Evolutionary conservation across 2,797 vertebrate species (phyloP).

Genomic region (Protosalanx chinensis): DNA sequence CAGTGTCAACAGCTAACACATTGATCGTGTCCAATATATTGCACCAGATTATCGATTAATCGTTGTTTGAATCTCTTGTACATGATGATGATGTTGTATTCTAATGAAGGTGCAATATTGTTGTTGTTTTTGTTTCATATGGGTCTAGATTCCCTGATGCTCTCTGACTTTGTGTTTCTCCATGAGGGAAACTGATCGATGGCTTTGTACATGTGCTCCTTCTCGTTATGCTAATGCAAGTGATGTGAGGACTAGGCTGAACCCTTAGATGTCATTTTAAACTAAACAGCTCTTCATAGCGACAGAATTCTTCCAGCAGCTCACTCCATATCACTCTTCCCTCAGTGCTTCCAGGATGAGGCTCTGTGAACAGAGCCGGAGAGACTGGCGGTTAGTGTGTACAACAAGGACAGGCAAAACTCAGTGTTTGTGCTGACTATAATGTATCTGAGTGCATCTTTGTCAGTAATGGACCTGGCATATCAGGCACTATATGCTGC

Average conservation of each 20-base stretch:
- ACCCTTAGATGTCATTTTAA: constrained; percentile 41
- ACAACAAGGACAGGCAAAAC: constrained; percentile 43
- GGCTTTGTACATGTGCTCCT: constrained; percentile 48
- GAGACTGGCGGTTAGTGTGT: constrained; percentile 15
- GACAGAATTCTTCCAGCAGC: constrained; percentile 71
- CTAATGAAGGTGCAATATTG: constrained; percentile 79
- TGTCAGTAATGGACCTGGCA: constrained; percentile 35
- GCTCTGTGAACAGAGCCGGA: constrained; percentile 36
- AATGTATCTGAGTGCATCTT: constrained; percentile 4
- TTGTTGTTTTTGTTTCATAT: constrained; percentile 70
- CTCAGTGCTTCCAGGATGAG: constrained; percentile 75
- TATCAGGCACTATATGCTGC: constrained; percentile 33
- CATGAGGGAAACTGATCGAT: constrained; percentile 34
- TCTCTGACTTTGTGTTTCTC: constrained; percentile 62
- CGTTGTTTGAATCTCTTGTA: constrained; percentile 63
- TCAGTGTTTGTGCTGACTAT: constrained; percentile 40
- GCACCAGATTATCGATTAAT: constrained; percentile 63
- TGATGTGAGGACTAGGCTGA: constrained; percentile 47
- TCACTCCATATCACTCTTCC: constrained; percentile 54
- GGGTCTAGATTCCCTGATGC: constrained; percentile 57
- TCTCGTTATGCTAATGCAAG: constrained; percentile 12
- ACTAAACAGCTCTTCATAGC: constrained; percentile 46
- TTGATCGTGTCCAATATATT: constrained; percentile 64
- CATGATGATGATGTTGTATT: constrained; percentile 72
- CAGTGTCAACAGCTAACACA: constrained; percentile 64